These are phyloP conservation scores for Holocentrus rufus DNA, from an alignment of 2,797 vertebrate species.

Conservation along the genomic window DNA sequence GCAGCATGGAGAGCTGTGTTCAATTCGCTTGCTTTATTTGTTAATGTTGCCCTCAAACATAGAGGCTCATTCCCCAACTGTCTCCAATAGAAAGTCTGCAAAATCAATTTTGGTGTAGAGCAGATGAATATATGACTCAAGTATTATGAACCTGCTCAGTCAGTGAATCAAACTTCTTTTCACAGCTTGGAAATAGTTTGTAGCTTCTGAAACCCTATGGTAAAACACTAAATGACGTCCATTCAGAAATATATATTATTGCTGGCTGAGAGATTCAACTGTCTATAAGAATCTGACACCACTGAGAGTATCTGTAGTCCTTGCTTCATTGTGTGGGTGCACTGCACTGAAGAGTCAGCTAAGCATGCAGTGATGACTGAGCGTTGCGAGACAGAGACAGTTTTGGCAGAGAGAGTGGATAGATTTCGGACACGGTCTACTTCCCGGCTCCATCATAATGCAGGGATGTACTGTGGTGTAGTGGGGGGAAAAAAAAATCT, in stretches of 20 bases:
- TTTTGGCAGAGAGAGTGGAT: background rate
- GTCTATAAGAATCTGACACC: slow-evolving; percentile 15
- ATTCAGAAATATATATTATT: background rate
- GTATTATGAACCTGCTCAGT: slow-evolving; percentile 21
- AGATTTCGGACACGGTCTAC: slow-evolving; percentile 28
- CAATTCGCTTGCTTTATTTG: slow-evolving; percentile 35
- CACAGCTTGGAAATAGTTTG: slow-evolving; percentile 28
- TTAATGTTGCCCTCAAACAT: slow-evolving; percentile 16
- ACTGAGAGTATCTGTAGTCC: slow-evolving; percentile 1
- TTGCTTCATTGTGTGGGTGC: slow-evolving; percentile 15
- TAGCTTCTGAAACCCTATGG: slow-evolving; percentile 27
- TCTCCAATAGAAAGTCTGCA: background rate
- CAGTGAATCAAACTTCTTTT: slow-evolving; percentile 46
- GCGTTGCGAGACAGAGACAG: slow-evolving; percentile 11
- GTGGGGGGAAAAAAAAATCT: slow-evolving; percentile 25
- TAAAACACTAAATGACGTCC: slow-evolving; percentile 11
- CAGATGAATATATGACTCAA: slow-evolving; percentile 13
- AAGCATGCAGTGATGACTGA: slow-evolving; percentile 35
- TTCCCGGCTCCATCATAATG: slow-evolving; percentile 39
- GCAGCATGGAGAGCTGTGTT: slow-evolving; percentile 4
- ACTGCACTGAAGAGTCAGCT: slow-evolving; percentile 16
- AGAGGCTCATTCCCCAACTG: background rate
- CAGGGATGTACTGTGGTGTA: slow-evolving; percentile 15
- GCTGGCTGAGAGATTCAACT: slow-evolving; percentile 30
- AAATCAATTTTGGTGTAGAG: slow-evolving; percentile 18